phyloP scores from a whole-genome alignment of 2,797 vertebrate species.

The Tauraco hartlaubi region DNA sequence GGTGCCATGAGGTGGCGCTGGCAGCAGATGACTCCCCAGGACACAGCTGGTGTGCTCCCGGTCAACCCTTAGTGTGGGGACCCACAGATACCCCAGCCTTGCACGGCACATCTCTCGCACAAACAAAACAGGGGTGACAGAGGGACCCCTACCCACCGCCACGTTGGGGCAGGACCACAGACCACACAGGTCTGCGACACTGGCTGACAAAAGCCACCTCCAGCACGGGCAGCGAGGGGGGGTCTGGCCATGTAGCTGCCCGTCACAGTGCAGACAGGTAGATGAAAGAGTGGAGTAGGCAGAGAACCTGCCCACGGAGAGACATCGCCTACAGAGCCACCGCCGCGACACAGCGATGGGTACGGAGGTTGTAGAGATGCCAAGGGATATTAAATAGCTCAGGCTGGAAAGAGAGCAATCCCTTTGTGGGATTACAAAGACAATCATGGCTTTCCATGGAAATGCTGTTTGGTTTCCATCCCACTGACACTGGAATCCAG shows the following conservation, averaged over 20 bases:
- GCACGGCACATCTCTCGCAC: background rate
- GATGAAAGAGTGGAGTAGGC: background rate
- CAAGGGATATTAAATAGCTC: background rate
- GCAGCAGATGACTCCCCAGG: background rate
- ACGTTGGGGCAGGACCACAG: background rate
- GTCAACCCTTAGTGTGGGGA: background rate
- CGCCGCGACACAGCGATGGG: background rate
- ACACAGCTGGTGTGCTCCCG: background rate
- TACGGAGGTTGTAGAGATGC: background rate
- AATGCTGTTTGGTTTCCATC: background rate
- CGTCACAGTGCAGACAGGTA: background rate
- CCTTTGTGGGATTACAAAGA: background rate
- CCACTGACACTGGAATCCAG: background rate
- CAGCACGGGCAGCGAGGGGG: rapidly evolving
- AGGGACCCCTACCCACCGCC: background rate
- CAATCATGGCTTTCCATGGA: background rate
- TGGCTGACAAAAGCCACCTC: background rate
- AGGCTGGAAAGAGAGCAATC: background rate
- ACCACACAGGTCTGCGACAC: rapidly evolving
- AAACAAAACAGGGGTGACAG: background rate
- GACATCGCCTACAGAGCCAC: background rate
- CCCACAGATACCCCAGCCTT: background rate
- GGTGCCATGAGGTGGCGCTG: background rate
- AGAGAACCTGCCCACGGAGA: background rate
- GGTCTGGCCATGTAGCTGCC: background rate